Base-by-base conservation (phyloP, 37 sponge, comb jelly and placozoan species). In the Aplysina aerophoba region DNA sequence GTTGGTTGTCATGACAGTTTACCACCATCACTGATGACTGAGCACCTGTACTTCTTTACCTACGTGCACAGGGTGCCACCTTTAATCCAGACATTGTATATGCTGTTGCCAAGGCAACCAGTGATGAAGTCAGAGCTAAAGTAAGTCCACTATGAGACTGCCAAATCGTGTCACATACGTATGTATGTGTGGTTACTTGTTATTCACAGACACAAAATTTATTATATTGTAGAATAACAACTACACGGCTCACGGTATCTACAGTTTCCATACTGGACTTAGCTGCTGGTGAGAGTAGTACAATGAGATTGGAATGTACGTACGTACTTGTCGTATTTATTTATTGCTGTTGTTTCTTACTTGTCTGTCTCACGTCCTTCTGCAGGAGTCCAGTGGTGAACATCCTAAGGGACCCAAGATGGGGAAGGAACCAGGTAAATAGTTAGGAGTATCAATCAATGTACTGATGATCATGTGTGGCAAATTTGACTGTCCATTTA, bases 51-150 rank as follows among this genome's bases (percentile, higher is more conserved):
- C 66, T 31, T 64, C 11, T 57, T 15, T 20, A 0, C 37, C 4
- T 2, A n/a, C n/a, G n/a, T 33, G 5, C 59, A n/a, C 58, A 89
- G 89, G 83, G 83, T 41, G 86, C 90, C 25, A 86, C 83, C n/a
- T 90, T 90, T 54, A 66, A 86, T 55, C 83, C 74, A 33, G 79
- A 90, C 39, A 59, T 90, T 25, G 36, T 90, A 17, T 82, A 90
- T 22, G 56, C 20, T 4, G 73, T 82, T 82, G 75, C 90, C 35
- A 50, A 35, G 4, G 90, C 90, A 59, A 85, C 79, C 16, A 63
- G 77, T 82, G 64, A 82, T 82, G 90, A 90, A 81, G 87, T 90
- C 30, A 81, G 90, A 86, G 82, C 90, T 19, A 89, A 90, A 79
- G 81, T 85, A 56, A 55, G 60, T 8, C 3, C 8, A 44, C 50